These are phyloP conservation scores for Tachina grossa DNA, from an alignment of 2,888 invertebrate genomes.

Conservation along the genomic window DNA sequence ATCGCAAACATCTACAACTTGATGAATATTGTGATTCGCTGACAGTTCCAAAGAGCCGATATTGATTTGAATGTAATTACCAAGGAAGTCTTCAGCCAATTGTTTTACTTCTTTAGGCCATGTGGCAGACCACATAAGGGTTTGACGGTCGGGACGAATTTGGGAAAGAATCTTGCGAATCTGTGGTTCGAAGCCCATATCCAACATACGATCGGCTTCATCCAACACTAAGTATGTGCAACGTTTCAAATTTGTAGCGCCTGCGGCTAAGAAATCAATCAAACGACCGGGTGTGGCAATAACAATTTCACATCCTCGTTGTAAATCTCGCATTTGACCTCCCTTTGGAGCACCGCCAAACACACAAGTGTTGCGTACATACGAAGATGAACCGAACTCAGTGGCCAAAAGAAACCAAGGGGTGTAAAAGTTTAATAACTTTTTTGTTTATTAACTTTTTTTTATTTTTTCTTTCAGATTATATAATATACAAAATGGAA, in stretches of 20 bases:
- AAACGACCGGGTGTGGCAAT: conserved; percentile 96
- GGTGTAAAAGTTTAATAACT: too few relatives aligned
- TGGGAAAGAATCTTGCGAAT: conserved; percentile 97
- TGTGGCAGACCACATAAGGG: conserved; percentile 99
- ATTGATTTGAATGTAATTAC: conserved; percentile 95
- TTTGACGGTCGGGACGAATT: conserved; percentile 97
- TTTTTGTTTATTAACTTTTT: too few relatives aligned
- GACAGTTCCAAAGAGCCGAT: conserved; percentile 92
- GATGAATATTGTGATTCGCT: conserved; percentile 96
- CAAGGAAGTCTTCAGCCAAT: conserved; percentile 96
- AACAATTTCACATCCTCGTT: conserved; percentile 93
- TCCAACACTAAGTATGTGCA: conserved; percentile 95
- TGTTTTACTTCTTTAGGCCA: conserved; percentile 99
- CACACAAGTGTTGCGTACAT: conserved; percentile 92
- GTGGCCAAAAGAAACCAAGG: too few relatives aligned
- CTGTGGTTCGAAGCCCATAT: conserved; percentile 99
- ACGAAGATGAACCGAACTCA: conserved; percentile 91
- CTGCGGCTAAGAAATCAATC: conserved; percentile 93
- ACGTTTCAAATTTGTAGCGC: conserved; percentile 88
- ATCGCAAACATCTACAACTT: conserved; percentile 91
- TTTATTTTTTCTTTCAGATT: too few relatives aligned
- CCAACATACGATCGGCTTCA: conserved; percentile 97
- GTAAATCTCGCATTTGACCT: conserved; percentile 88
- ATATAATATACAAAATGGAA: too few relatives aligned
- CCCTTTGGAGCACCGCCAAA: conserved; percentile 96